Base-by-base conservation (phyloP, 2,888 invertebrate species). In the Tanypteryx hageni region DNA sequence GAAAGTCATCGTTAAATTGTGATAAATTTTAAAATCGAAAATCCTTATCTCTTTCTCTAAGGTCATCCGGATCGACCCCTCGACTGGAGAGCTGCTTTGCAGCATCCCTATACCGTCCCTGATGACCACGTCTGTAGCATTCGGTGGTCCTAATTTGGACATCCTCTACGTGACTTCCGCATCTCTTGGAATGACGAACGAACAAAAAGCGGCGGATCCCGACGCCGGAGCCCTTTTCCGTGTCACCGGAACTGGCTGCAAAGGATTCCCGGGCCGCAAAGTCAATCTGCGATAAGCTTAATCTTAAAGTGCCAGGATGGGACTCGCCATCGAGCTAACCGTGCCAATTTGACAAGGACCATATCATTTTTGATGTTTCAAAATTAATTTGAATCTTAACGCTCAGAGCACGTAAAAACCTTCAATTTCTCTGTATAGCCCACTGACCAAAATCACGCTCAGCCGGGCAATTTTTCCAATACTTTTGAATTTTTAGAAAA, bases 81-180 rank as follows among this genome's bases (percentile, higher is more conserved):
- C 95, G 93, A 95, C 95, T 0, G 96, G 96, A 0, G 95, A 96
- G 93, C 94, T 97, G 61, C 93, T 97, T 59, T 95, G 95, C 93
- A 95, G 95, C 86, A 95, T 97, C 92, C 95, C 95, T 81, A 94
- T 97, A 56, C 97, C 97, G 0, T 96, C 95, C 0, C 95, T 95
- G 16, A 96, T 96, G 93, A 96, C 97, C 7, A 97, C 97, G 0
- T 97, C 97, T 14, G 97, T 97, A 0, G 96, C 96, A 94, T 97
- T 97, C 95, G 97, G 97, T 0, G 97, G 97, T 0, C 95, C 95
- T 3, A 95, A 96, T 93, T 95, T 96, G 89, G 96, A 97, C 91
- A 96, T 96, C 82, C 95, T 98, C 31, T 97, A 96, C 93, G 97
- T 97, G 0, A 97, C 97, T 0, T 96, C 96, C 0, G 96, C 96